Conservation (phyloP, 2,113 vertebrate genomes). For the Tychaedon coryphoeus region DNA sequence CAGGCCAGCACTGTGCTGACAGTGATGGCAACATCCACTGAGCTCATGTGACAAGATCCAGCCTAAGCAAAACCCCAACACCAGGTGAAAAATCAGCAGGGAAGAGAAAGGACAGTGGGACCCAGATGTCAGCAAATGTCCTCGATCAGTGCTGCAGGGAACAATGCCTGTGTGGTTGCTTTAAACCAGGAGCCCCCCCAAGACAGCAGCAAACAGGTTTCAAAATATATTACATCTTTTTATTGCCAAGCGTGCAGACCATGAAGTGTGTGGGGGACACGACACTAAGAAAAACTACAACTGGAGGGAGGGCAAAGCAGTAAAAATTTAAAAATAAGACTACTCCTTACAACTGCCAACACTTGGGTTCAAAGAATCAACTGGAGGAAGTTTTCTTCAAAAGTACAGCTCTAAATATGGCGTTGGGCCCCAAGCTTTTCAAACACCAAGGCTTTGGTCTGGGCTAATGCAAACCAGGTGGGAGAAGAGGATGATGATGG, state of each 20-base stretch:
- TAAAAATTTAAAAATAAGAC: constrained; percentile 67
- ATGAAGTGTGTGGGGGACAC: constrained; percentile 69
- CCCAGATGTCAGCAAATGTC: neutral
- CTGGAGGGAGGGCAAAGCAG: constrained; percentile 57
- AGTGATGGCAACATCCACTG: neutral
- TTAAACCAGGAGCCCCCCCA: constrained; percentile 38
- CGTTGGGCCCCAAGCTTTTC: constrained; percentile 17
- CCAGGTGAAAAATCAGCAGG: accelerated
- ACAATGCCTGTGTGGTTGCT: neutral
- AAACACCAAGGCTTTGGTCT: neutral
- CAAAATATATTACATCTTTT: constrained; percentile 83
- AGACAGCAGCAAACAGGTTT: constrained; percentile 72
- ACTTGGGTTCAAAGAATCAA: constrained; percentile 62
- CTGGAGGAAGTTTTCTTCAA: constrained; percentile 24
- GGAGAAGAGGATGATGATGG: neutral
- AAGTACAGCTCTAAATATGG: constrained; percentile 56
- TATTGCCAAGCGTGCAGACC: constrained; percentile 77
- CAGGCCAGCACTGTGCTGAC: neutral
- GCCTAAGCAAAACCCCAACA: neutral
- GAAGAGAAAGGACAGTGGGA: neutral
- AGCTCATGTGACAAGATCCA: neutral
- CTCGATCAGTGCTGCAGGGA: neutral
- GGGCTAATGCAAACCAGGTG: neutral
- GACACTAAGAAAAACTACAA: constrained; percentile 59
- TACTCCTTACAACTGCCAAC: constrained; percentile 69